Evolutionary conservation across 2,113 vertebrate genomes (phyloP).

Genomic region (Ciconia maguari): DNA sequence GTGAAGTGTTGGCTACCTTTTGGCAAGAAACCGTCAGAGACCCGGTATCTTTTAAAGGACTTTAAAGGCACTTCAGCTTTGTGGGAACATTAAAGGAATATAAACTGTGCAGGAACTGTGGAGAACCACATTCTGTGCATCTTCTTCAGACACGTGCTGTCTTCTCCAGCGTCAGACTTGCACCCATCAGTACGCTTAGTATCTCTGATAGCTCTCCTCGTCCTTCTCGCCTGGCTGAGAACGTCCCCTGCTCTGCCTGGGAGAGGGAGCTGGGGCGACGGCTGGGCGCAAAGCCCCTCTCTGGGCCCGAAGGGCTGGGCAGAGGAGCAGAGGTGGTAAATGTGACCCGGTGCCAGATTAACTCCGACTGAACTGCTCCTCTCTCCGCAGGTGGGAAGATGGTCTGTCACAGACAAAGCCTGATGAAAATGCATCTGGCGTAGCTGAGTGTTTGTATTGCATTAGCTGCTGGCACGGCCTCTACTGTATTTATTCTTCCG

Average conservation of each 20-base stretch:
- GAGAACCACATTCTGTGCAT: background rate
- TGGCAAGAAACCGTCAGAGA: background rate
- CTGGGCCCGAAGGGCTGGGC: background rate
- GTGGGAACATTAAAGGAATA: background rate
- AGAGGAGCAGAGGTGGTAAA: background rate
- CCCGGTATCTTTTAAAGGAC: background rate
- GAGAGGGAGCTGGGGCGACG: background rate
- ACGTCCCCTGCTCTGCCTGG: background rate
- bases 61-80: background rate
- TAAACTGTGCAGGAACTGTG: background rate
- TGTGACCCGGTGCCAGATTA: background rate
- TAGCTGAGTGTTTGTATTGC: slow-evolving; percentile 33
- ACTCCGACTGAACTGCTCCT: background rate
- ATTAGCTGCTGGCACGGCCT: slow-evolving; percentile 11
- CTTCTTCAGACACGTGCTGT: background rate
- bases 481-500: slow-evolving; percentile 41
- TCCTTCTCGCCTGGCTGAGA: background rate
- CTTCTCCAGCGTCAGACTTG: background rate
- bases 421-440: slow-evolving; percentile 25
- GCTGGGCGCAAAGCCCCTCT: background rate
- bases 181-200: background rate
- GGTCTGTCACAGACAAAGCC: slow-evolving; percentile 10
- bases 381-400: background rate
- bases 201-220: background rate
- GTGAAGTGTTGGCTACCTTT: background rate